A percentile compares a stretch with the other conserved stretches of the same genome.
These are phyloP conservation scores for Orthonychiurus folsomi DNA, from an alignment of 2,888 invertebrate species.

Conservation along the genomic window DNA sequence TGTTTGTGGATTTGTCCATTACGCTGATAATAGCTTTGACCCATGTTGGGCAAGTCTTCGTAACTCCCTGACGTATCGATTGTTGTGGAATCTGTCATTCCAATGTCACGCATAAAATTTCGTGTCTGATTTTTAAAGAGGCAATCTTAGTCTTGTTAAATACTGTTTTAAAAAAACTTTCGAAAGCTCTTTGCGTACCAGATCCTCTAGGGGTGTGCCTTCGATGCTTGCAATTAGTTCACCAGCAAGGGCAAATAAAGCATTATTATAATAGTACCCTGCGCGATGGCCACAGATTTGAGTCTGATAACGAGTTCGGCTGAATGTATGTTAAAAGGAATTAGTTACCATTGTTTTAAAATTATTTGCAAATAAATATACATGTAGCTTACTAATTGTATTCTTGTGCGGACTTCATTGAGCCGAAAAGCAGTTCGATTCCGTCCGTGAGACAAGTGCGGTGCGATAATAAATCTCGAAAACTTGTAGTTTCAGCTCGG, in stretches of 20 bases:
- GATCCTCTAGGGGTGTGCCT: not conserved
- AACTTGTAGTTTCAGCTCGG: constrained; percentile 3
- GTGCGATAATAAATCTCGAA: constrained; percentile 7
- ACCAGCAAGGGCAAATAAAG: not conserved
- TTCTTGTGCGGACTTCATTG: not conserved
- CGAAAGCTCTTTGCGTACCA: not conserved
- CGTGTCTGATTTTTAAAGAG: not conserved
- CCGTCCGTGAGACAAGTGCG: not conserved
- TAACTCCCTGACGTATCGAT: not conserved
- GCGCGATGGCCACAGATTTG: not conserved
- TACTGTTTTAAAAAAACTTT: not conserved
- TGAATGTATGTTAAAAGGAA: too few species aligned
- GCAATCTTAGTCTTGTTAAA: not conserved
- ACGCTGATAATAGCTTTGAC: not conserved
- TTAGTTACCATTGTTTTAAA: too few species aligned
- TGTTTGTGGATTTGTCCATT: not conserved
- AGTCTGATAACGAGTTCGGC: constrained; percentile 6
- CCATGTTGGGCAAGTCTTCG: not conserved
- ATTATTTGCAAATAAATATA: not conserved
- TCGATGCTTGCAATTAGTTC: not conserved
- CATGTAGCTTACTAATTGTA: not conserved
- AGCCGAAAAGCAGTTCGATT: not conserved
- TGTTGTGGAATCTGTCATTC: not conserved
- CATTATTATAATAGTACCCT: constrained; percentile 1
- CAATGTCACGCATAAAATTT: not conserved